Percentiles rank a stretch among this genome's conserved stretches.
These are phyloP conservation scores for Torymus texanus DNA, from an alignment of 2,888 invertebrate genomes.

Conservation along the genomic window DNA sequence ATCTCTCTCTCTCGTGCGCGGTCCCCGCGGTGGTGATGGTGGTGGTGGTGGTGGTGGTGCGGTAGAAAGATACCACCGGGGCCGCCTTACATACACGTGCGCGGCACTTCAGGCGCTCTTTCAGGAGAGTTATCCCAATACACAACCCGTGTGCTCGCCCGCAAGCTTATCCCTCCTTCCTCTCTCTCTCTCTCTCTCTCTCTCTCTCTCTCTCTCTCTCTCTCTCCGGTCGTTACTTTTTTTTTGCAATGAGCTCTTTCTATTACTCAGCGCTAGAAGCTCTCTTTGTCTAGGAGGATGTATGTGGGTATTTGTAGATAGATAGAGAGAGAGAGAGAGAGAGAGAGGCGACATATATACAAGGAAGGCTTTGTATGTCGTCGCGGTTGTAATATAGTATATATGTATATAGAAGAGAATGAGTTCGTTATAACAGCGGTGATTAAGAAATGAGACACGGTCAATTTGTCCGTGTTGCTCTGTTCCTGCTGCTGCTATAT, in stretches of 20 bases:
- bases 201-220: background rate
- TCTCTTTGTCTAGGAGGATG: background rate
- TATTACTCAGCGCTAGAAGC: background rate
- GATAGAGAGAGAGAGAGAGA: too few species aligned
- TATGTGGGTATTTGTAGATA: too few species aligned
- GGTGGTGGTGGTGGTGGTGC: slow-evolving; percentile 13
- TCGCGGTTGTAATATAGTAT: too few species aligned
- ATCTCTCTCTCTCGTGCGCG: slow-evolving; percentile 66
- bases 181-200: background rate
- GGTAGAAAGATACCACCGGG: slow-evolving; percentile 44
- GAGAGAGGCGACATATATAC: too few species aligned
- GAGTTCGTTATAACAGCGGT: too few species aligned
- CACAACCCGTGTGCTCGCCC: too few species aligned
- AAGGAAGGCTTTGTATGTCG: too few species aligned
- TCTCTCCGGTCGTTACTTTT: background rate
- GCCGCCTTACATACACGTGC: slow-evolving; percentile 42
- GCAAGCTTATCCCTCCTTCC: slow-evolving; percentile 13
- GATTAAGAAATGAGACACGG: too few species aligned
- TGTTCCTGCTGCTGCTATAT: too few species aligned
- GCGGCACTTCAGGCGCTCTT: slow-evolving; percentile 63
- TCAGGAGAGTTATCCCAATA: slow-evolving; percentile 49
- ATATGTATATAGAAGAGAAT: too few species aligned
- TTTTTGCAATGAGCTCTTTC: background rate
- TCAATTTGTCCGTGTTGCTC: too few species aligned
- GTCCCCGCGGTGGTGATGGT: slow-evolving; percentile 65